These are phyloP conservation scores for Mus minutoides DNA, from an alignment of 2,797 vertebrate genomes.

Conservation along the genomic window DNA sequence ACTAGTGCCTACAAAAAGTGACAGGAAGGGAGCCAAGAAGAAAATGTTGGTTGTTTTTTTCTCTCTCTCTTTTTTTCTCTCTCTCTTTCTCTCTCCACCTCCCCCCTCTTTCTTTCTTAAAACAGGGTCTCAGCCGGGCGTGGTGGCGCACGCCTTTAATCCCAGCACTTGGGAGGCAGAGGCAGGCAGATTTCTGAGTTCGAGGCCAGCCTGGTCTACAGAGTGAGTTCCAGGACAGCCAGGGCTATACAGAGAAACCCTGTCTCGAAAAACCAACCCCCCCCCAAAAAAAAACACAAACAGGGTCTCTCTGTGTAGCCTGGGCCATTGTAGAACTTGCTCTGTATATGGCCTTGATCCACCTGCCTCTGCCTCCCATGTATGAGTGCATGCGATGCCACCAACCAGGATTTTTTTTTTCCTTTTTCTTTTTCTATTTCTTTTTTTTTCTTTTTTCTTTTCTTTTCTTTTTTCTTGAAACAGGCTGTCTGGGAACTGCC, in stretches of 20 bases:
- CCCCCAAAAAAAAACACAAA: too few species aligned
- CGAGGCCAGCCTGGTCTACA: too few species aligned
- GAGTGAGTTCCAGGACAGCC: too few species aligned
- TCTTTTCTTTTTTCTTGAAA: neutral
- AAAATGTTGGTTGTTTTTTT: neutral
- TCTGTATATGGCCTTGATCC: neutral
- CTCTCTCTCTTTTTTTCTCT: fast-evolving
- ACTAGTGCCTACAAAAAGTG: neutral
- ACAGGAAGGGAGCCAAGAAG: neutral
- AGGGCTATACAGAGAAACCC: too few species aligned
- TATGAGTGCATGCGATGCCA: neutral
- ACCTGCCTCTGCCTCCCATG: neutral
- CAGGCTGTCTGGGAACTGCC: neutral
- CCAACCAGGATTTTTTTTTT: neutral
- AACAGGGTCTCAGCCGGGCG: neutral
- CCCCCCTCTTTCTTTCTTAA: too few species aligned
- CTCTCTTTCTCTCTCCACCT: fast-evolving
- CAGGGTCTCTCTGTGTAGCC: neutral
- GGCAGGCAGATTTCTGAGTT: too few species aligned
- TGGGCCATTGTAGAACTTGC: neutral
- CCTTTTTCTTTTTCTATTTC: neutral
- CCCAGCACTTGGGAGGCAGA: too few species aligned
- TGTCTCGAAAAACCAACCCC: too few species aligned
- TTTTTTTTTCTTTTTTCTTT: neutral
- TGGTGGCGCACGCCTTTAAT: too few species aligned